Conservation (phyloP, 2,797 vertebrate genomes). For the Characodon lateralis region DNA sequence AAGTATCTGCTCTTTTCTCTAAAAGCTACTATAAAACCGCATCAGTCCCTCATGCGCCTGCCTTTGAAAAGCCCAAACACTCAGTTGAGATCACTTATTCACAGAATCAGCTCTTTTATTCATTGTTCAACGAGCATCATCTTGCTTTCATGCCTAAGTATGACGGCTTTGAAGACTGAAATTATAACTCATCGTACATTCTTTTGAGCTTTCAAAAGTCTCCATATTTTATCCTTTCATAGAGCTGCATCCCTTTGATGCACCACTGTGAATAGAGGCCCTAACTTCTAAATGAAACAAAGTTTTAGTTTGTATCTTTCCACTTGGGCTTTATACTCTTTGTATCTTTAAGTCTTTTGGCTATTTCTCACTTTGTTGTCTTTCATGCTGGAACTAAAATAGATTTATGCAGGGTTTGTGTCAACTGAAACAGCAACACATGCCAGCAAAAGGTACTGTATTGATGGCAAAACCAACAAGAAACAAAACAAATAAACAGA, state of each 20-base stretch:
- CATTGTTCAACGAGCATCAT: constrained; percentile 17
- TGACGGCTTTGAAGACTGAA: constrained; percentile 16
- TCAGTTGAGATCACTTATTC: constrained; percentile 11
- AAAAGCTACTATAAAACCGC: constrained; percentile 30
- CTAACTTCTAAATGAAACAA: neutral
- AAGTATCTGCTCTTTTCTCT: constrained; percentile 14
- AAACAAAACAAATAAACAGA: neutral
- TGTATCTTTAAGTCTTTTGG: neutral
- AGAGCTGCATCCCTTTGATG: constrained; percentile 18
- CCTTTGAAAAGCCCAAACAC: constrained; percentile 17
- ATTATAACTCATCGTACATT: constrained; percentile 12
- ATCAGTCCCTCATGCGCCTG: constrained; percentile 7
- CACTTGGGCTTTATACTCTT: constrained; percentile 3
- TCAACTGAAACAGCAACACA: constrained; percentile 1
- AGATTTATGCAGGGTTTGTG: neutral
- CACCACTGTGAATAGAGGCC: constrained; percentile 2
- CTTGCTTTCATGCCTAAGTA: constrained; percentile 17
- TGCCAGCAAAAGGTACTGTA: neutral
- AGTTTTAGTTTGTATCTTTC: neutral
- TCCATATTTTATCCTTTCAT: constrained; percentile 17
- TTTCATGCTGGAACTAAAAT: neutral
- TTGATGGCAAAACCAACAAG: neutral
- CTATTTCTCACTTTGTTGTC: neutral
- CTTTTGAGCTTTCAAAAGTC: constrained; percentile 9
- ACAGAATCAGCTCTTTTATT: constrained; percentile 10